Evolutionary conservation across 1,140 invertebrate genomes (phyloP), one percentile per base, ranked within the genome.

Genomic region (Limonius californicus): DNA sequence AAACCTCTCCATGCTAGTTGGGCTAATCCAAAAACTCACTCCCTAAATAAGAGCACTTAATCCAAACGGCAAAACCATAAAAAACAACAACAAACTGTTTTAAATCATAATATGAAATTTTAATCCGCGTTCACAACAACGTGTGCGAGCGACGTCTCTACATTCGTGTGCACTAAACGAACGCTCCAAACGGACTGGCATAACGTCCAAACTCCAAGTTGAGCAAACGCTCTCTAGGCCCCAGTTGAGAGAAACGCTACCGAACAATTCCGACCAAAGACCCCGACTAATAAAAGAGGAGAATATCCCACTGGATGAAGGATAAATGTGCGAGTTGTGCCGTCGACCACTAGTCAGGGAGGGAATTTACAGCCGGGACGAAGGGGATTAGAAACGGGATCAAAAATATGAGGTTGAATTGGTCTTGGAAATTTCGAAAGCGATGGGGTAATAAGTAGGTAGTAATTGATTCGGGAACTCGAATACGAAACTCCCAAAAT

Each of bases 61-160:
- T 50, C 45, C 45, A 18, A 50, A 19, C 8, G 15, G 45, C 15
- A 11, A 8, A 18, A 18, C 2, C 18, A 50, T 45, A 45, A 45
- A 45, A 3, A 27, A 45, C n/a, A 45, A 45, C 12, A 15, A n/a
- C 2, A 45, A 45, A 45, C 42, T 4, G 9, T 27, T 27, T 27
- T 45, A 45, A 45, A 45, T 15, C 42, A 45, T 45, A 45, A 50
- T 14, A 21, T 9, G n/a, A 50, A 61, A 55, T 9, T 61, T 43
- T 20, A 59, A 30, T 54, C 4, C 16, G 19, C 1, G 19, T 2
- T 7, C 19, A 32, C 15, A 4, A 11, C 27, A 23, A 60, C 58
- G 58, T 23, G 47, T 35, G 23, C 57, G 27, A 61, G 59, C 59
- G 59, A 47, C 18, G 59, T 55, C 59, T 61, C 59, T 61, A 61